Evolutionary conservation across 1,140 invertebrate species (phyloP).

Genomic region (Drosophila lacertosa): DNA sequence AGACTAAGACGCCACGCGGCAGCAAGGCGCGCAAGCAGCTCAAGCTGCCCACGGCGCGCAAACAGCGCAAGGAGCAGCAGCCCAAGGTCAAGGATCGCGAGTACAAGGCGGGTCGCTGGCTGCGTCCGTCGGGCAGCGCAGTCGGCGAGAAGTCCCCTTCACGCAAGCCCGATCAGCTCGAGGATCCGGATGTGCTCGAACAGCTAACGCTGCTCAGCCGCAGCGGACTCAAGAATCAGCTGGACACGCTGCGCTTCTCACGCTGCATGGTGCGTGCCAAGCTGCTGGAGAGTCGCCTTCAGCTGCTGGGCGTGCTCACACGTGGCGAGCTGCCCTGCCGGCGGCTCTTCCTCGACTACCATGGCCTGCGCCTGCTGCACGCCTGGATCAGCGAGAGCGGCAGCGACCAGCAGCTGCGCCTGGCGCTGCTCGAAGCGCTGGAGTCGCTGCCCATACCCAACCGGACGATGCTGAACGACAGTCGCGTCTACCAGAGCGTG

Average conservation of each 20-base stretch:
- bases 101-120: slow-evolving; percentile 68
- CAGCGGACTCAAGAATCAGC: slow-evolving; percentile 93
- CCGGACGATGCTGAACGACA: slow-evolving; percentile 96
- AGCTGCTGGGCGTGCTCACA: slow-evolving; percentile 89
- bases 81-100: slow-evolving; percentile 63
- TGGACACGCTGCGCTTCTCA: slow-evolving; percentile 94
- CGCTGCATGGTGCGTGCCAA: slow-evolving; percentile 96
- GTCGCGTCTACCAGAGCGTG: slow-evolving; percentile 93
- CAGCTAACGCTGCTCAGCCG: slow-evolving; percentile 90
- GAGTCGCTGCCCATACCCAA: slow-evolving; percentile 95
- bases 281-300: slow-evolving; percentile 89
- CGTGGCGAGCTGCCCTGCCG: slow-evolving; percentile 92
- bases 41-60: slow-evolving; percentile 22
- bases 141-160: slow-evolving; percentile 23
- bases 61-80: slow-evolving; percentile 47
- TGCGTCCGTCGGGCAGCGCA: slow-evolving; percentile 39
- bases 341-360: slow-evolving; percentile 96
- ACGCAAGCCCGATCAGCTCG: slow-evolving; percentile 51
- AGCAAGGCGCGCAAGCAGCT: slow-evolving; percentile 19
- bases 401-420: slow-evolving; percentile 86
- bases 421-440: slow-evolving; percentile 92
- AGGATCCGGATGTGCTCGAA: slow-evolving; percentile 88
- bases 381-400: slow-evolving; percentile 92
- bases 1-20: slow-evolving; percentile 24
- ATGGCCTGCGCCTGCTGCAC: slow-evolving; percentile 94